Percentiles rank a stretch among this genome's conserved stretches.
Conservation (phyloP, 2,888 invertebrate genomes). For the Schizotus pectinicornis region DNA sequence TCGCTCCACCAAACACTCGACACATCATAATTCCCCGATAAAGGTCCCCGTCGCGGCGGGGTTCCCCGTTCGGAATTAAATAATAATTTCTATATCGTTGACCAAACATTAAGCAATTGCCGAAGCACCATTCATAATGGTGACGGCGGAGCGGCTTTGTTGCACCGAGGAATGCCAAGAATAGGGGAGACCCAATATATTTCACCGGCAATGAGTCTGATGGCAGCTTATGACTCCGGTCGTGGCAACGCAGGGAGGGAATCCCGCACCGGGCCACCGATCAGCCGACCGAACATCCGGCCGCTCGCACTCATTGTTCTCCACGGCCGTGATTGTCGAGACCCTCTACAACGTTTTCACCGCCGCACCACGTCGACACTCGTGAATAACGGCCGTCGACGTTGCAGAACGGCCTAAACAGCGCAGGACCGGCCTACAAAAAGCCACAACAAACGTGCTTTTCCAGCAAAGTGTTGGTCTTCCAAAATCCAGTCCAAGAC, state of each 20-base stretch:
- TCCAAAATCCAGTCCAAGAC: no score
- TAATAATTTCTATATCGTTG: slow-evolving; percentile 53
- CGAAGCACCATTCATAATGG: slow-evolving; percentile 45
- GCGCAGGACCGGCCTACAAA: no score
- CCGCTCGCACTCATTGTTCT: slow-evolving; percentile 47
- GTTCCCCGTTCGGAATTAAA: slow-evolving; percentile 42
- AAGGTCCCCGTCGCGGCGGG: slow-evolving; percentile 19
- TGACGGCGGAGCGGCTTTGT: slow-evolving; percentile 34
- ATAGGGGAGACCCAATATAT: slow-evolving; percentile 49
- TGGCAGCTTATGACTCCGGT: slow-evolving; percentile 42
- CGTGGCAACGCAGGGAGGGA: slow-evolving; percentile 32
- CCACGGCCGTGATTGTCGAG: slow-evolving; percentile 27
- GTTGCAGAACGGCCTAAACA: not conserved
- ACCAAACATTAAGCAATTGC: slow-evolving; percentile 51
- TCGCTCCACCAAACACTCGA: slow-evolving; percentile 20
- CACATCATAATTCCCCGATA: slow-evolving; percentile 34
- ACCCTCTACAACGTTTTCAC: slow-evolving; percentile 12
- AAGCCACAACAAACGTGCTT: no score
- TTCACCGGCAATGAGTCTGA: slow-evolving; percentile 49
- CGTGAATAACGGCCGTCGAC: slow-evolving; percentile 22
- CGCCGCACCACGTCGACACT: slow-evolving; percentile 17
- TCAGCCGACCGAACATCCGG: slow-evolving; percentile 54
- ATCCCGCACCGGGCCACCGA: slow-evolving; percentile 46
- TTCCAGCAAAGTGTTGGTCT: no score
- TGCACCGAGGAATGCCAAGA: slow-evolving; percentile 45